Conservation (phyloP, 2,888 invertebrate genomes). For the Phalangium opilio region DNA sequence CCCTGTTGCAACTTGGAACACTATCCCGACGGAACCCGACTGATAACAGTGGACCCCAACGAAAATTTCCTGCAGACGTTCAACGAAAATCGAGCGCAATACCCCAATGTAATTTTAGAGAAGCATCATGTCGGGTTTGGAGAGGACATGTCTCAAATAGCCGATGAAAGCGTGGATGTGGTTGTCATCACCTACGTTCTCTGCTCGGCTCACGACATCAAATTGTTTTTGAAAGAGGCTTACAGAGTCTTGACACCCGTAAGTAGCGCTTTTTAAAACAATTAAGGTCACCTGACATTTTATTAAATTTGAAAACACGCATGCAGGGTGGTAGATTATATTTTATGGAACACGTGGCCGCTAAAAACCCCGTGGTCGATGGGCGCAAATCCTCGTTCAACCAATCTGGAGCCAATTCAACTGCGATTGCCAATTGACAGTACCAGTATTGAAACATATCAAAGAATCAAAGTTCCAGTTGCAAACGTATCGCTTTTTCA, state of each 20-base stretch:
- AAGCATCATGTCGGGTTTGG: conserved; percentile 18
- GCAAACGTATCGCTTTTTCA: too few relatives aligned
- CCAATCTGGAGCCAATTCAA: too few relatives aligned
- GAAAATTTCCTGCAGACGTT: conserved; percentile 18
- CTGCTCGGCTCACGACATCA: conserved; percentile 23
- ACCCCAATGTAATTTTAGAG: conserved; percentile 9
- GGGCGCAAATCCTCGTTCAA: too few relatives aligned
- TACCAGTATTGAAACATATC: too few relatives aligned
- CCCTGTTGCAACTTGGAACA: conserved; percentile 18
- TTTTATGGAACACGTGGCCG: too few relatives aligned
- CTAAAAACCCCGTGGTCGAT: too few relatives aligned
- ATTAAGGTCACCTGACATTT: too few relatives aligned
- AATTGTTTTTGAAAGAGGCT: conserved; percentile 23
- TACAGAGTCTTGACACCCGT: conserved; percentile 21
- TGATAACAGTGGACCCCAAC: conserved; percentile 22
- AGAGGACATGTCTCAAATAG: conserved; percentile 22
- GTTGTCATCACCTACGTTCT: conserved; percentile 25
- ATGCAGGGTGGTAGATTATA: too few relatives aligned
- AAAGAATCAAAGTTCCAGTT: too few relatives aligned
- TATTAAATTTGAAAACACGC: too few relatives aligned
- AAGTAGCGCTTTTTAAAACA: too few relatives aligned
- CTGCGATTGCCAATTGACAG: too few relatives aligned
- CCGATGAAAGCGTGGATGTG: conserved; percentile 24
- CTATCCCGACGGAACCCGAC: conserved; percentile 19
- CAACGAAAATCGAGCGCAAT: conserved; percentile 11